A percentile compares a stretch with the other conserved stretches of the same genome.
Evolutionary conservation across 2,888 invertebrate genomes (phyloP).

Genomic region (Eupithecia inturbata): DNA sequence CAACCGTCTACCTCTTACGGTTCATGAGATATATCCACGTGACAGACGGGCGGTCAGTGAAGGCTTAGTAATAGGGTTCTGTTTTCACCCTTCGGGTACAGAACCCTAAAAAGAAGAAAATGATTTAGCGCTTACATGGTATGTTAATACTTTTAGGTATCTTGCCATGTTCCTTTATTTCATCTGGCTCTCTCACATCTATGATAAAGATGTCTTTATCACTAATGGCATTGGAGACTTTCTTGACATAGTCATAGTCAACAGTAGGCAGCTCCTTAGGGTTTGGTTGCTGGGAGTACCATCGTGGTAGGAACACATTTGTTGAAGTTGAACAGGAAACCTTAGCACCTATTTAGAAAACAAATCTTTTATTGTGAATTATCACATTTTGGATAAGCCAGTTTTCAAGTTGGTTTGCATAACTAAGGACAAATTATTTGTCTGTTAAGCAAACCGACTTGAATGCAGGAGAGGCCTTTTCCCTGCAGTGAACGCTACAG

Average conservation of each 20-base stretch:
- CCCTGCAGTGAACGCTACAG: not conserved
- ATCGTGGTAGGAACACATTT: conserved; percentile 41
- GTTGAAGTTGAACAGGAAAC: conserved; percentile 13
- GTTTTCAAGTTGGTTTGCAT: no score
- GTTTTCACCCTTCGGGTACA: no score
- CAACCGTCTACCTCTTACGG: no score
- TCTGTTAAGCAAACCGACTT: no score
- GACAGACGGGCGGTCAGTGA: no score
- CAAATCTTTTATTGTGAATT: not conserved
- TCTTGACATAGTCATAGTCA: conserved; percentile 75
- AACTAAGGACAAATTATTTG: no score
- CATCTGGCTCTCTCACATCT: conserved; percentile 90
- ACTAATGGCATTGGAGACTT: conserved; percentile 54
- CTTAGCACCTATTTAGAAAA: conserved; percentile 15
- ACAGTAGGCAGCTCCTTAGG: conserved; percentile 58
- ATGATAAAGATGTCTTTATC: conserved; percentile 80
- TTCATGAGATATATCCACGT: no score
- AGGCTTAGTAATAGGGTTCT: no score
- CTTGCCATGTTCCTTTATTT: conserved; percentile 87
- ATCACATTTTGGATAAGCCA: not conserved
- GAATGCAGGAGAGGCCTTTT: not conserved
- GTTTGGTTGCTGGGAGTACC: conserved; percentile 54
- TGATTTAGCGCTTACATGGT: conserved; percentile 83
- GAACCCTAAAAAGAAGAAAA: no score
- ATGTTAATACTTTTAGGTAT: conserved; percentile 91